Evolutionary conservation across 1,140 invertebrate species (phyloP), one percentile per base, ranked within the genome.

Genomic region (Drosophila hydei): DNA sequence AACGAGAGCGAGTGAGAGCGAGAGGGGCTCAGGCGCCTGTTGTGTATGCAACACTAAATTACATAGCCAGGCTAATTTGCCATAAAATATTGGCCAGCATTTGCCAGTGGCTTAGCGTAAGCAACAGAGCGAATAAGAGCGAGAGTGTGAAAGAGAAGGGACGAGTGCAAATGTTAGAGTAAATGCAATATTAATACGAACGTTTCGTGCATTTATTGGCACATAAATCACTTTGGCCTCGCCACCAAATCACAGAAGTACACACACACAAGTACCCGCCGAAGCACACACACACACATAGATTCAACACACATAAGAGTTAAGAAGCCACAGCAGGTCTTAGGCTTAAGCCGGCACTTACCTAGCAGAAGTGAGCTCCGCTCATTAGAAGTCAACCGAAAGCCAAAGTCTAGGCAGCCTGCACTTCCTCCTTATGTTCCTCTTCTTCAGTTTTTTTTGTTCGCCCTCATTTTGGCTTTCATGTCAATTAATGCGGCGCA

Each of bases 401-500:
- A 60, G 77, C 67, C 61, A 67, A 25, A 59, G 55, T 42, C 43
- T 42, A 14, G 25, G 36, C 47, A 43, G 36, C 7, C 52, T 16
- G 30, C 40, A 30, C n/a, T 48, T 61, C 47, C 56, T 75, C 65
- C 42, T 45, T 11, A 42, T 16, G 30, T 11, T 2, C 60, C 58
- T 16, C 33, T 45, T 16, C 12, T 30, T 55, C 60, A 16, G n/a
- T 48, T 14, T 19, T 50, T 42, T 42, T 42, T 42, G 70, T 61
- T 75, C 65, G 65, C 65, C 63, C 70, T 79, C 16, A 12, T 61
- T 40, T 62, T 8, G 38, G 40, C 72, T 84, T 85, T 81, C 67
- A 75, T 87, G 81, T 88, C 81, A 87, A 87, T 87, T 87, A 87
- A 88, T 87, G 81, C 83, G 83, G 76, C 72, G 63, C 67, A 81